Percentiles rank a stretch among this genome's conserved stretches.
phyloP scores from a whole-genome alignment of 2,113 vertebrate genomes.

The Ammodramus savannarum region DNA sequence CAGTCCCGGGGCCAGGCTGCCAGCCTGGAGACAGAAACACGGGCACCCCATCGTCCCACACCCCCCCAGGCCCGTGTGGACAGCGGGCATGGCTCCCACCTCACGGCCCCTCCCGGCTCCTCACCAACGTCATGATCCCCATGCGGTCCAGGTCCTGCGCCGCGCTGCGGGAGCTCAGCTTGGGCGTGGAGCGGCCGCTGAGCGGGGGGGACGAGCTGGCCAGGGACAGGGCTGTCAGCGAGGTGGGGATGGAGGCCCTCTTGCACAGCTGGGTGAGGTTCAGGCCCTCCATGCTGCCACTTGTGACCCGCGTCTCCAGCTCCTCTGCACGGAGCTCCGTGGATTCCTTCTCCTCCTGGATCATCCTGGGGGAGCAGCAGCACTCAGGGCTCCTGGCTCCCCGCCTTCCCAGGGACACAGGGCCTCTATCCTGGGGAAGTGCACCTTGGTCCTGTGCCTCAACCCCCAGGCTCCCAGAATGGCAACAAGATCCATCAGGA shows the following conservation, averaged over 20 bases:
- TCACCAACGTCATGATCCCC: slow-evolving; percentile 92
- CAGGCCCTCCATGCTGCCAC: slow-evolving; percentile 92
- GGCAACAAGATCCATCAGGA: background rate
- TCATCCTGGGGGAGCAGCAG: slow-evolving; percentile 78
- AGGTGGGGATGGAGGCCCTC: slow-evolving; percentile 88
- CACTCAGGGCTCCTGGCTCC: background rate
- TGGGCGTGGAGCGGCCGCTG: slow-evolving; percentile 89
- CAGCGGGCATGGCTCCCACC: background rate
- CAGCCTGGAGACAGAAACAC: background rate
- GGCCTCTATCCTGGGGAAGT: background rate
- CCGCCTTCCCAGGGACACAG: background rate
- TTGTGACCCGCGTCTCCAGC: slow-evolving; percentile 89
- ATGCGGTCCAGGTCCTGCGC: slow-evolving; percentile 95
- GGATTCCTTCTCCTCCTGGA: slow-evolving; percentile 95
- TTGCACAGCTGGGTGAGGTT: slow-evolving; percentile 87
- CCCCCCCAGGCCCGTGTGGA: background rate
- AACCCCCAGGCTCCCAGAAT: rapidly evolving
- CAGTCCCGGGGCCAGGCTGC: background rate
- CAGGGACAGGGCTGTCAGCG: slow-evolving; percentile 89
- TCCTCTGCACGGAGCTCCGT: slow-evolving; percentile 90
- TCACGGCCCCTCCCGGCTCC: background rate
- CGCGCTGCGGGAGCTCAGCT: slow-evolving; percentile 83
- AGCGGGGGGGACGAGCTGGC: slow-evolving; percentile 87
- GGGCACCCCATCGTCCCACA: background rate
- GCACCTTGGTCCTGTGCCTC: background rate